These are phyloP conservation scores for Halcyon malimbica DNA, from an alignment of 2,113 vertebrate species.

Conservation along the genomic window DNA sequence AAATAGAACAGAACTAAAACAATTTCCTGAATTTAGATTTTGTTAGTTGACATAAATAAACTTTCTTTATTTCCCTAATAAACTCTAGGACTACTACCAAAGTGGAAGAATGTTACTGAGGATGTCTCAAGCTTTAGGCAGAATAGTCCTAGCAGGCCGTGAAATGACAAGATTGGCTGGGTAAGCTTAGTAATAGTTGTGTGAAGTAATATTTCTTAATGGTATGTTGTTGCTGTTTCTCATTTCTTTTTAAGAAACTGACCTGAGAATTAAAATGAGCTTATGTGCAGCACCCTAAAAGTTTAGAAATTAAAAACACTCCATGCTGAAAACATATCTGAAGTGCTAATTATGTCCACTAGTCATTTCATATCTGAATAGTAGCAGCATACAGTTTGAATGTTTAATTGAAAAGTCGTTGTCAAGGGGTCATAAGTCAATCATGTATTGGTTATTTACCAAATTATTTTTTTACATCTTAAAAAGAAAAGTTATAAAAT, in stretches of 20 bases:
- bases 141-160: conserved; percentile 94
- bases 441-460: background rate
- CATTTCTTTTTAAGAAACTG: background rate
- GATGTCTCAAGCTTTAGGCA: conserved; percentile 95
- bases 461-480: background rate
- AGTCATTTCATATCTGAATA: background rate
- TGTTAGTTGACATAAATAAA: background rate
- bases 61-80: background rate
- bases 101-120: conserved; percentile 96
- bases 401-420: background rate
- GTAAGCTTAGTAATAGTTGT: conserved; percentile 69
- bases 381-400: background rate
- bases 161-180: conserved; percentile 98
- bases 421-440: background rate
- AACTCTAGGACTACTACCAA: conserved; percentile 94
- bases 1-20: conserved; percentile 14
- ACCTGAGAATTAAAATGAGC: background rate
- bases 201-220: background rate
- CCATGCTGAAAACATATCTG: background rate
- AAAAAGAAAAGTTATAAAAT: background rate
- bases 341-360: background rate
- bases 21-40: background rate
- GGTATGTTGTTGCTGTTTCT: background rate
- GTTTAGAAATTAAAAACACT: background rate
- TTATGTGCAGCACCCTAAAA: background rate